Evolutionary conservation across 2,888 invertebrate species (phyloP), one percentile per base, ranked within the genome.

Genomic region (Megaustenia siamemsis): DNA sequence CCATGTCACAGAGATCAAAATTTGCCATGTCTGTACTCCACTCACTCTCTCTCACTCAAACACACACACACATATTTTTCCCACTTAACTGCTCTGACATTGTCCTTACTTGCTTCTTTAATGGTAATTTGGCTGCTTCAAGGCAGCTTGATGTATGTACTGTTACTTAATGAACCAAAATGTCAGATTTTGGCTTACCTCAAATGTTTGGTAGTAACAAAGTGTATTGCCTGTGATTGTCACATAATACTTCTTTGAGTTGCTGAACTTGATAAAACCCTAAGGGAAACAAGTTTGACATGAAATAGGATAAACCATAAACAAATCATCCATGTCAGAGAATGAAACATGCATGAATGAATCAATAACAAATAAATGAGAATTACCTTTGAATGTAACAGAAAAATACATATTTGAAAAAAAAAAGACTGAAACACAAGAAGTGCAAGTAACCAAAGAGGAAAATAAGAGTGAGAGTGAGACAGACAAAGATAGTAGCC

Each of bases 111-210:
- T n/a, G n/a, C n/a, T n/a, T n/a, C n/a, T n/a, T n/a, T n/a, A n/a
- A n/a, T n/a, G n/a, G n/a, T n/a, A n/a, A n/a, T n/a, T n/a, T n/a
- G n/a, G n/a, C n/a, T n/a, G n/a, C n/a, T n/a, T n/a, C n/a, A n/a
- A n/a, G n/a, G n/a, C n/a, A 93, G 85, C 80, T 93, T 90, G 92
- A 94, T 91, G 78, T 92, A 90, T 45, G 93, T 92, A 84, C 92
- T 90, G 87, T 93, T 91, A 32, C 93, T 91, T 5, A 93, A 93
- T 8, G 91, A 91, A 21, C 89, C 92, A 82, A 91, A 89, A 56
- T 89, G 88, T 87, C 87, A 94, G 86, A 93, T 93, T 93, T 94
- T 88, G 49, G 28, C 87, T 86, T 83, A 93, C 93, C 87, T 92
- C 90, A 84, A 89, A 87, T 43, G 88, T 90, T 82, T 93, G 91